Conservation (phyloP, 2,888 invertebrate species). For the Thereva nobilitata region DNA sequence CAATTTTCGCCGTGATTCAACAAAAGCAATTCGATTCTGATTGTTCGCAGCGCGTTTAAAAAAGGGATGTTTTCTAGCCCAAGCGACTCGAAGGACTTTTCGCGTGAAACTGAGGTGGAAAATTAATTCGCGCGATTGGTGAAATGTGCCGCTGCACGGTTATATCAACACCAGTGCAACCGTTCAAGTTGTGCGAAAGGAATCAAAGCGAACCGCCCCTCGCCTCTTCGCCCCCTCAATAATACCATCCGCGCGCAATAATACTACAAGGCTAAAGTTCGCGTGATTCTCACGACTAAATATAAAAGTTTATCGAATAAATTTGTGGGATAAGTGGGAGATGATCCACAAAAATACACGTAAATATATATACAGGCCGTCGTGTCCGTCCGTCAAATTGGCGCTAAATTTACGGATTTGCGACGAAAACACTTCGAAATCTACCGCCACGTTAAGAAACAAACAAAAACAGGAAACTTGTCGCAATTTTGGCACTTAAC, state of each 20-base stretch:
- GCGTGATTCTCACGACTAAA: neutral
- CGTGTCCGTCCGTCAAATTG: neutral
- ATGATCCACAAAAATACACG: constrained; percentile 8
- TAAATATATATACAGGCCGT: neutral
- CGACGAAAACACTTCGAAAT: neutral
- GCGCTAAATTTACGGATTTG: constrained; percentile 3
- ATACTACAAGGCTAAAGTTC: too few relatives aligned
- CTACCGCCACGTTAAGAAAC: too few relatives aligned
- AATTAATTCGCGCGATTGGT: constrained; percentile 22
- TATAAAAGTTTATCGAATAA: constrained; percentile 24
- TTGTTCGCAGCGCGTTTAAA: too few relatives aligned
- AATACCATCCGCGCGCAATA: too few relatives aligned
- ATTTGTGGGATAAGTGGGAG: neutral
- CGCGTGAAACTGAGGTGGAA: constrained; percentile 35
- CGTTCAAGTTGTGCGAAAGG: constrained; percentile 27
- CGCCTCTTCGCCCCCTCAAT: neutral
- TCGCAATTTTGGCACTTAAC: too few relatives aligned
- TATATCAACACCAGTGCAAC: neutral
- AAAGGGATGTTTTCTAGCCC: neutral
- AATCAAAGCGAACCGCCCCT: constrained; percentile 26
- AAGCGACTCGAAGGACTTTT: constrained; percentile 33
- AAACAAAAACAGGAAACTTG: too few relatives aligned
- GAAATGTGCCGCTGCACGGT: constrained; percentile 15
- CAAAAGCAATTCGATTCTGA: too few relatives aligned
- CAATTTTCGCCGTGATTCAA: too few relatives aligned